Conservation (phyloP, 2,888 invertebrate species). For the Oscheius onirici region DNA sequence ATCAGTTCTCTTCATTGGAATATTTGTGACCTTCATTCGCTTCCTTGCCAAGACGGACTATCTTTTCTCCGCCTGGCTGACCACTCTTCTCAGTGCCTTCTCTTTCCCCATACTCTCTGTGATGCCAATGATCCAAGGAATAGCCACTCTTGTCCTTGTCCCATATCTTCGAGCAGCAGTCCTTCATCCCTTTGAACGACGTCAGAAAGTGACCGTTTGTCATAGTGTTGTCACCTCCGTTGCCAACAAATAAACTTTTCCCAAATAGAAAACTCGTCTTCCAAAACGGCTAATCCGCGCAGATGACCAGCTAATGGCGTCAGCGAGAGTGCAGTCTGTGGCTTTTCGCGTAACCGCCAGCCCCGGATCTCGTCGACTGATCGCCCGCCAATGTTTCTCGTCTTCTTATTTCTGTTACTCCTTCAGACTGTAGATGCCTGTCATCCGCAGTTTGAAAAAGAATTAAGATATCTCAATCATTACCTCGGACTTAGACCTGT, state of each 20-base stretch:
- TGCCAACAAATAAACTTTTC: no score
- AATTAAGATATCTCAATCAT: slow-evolving; percentile 66
- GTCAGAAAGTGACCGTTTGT: no score
- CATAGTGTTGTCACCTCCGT: no score
- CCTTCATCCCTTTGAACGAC: background rate
- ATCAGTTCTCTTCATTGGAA: slow-evolving; percentile 6
- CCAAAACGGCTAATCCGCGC: no score
- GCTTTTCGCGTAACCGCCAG: no score
- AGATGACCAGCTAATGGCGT: no score
- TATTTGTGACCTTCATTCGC: background rate
- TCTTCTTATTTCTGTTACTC: slow-evolving; percentile 38
- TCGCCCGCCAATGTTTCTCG: slow-evolving; percentile 16
- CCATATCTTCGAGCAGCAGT: slow-evolving; percentile 1
- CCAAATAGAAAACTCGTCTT: no score
- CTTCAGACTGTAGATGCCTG: slow-evolving; percentile 52
- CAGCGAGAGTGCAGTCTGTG: no score
- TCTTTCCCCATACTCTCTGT: background rate
- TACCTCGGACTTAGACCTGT: slow-evolving; percentile 67
- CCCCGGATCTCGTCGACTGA: no score
- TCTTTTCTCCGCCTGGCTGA: background rate
- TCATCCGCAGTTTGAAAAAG: slow-evolving; percentile 64
- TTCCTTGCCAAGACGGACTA: background rate
- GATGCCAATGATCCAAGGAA: background rate
- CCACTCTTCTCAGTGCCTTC: slow-evolving; percentile 3
- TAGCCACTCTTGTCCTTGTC: slow-evolving; percentile 1